Evolutionary conservation across 64 coral and sea anemone genomes (phyloP).

Genomic region (Pachyseris speciosa): DNA sequence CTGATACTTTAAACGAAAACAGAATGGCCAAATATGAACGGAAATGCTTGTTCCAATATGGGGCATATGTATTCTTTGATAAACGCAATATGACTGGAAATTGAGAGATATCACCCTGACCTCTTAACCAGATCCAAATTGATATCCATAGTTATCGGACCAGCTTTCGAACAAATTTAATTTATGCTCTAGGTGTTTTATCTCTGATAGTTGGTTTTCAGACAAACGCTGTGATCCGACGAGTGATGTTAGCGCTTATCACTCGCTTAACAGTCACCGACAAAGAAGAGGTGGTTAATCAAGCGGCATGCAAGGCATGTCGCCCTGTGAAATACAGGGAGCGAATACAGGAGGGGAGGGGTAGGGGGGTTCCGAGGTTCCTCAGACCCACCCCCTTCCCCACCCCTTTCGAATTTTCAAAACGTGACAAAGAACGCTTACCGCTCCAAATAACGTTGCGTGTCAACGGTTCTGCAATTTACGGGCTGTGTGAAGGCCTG

Average conservation of each 20-base stretch:
- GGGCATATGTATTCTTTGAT: slow-evolving; percentile 17
- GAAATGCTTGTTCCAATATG: slow-evolving; percentile 19
- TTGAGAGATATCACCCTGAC: slow-evolving; percentile 32
- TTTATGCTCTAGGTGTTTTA: slow-evolving; percentile 43
- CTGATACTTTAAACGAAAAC: not conserved
- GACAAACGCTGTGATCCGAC: not conserved
- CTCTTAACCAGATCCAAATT: not conserved
- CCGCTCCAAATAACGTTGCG: no score
- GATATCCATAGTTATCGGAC: slow-evolving; percentile 38
- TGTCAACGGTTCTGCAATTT: no score
- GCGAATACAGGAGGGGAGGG: no score
- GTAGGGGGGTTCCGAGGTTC: no score
- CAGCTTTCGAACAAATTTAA: slow-evolving; percentile 23
- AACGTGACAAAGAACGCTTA: no score
- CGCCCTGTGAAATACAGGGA: not conserved
- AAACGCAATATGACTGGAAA: slow-evolving; percentile 27
- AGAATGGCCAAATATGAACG: not conserved
- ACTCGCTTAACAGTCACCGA: not conserved
- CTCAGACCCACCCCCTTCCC: no score
- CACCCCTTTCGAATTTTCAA: no score
- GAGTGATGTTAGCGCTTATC: slow-evolving; percentile 10
- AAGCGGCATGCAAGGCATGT: not conserved
- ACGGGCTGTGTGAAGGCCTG: no score
- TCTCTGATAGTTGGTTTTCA: not conserved
- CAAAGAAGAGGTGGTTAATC: not conserved